Percentiles rank a stretch among this genome's conserved stretches.
Conservation (phyloP, 2,888 invertebrate genomes). For the Pristionchus arcanus region DNA sequence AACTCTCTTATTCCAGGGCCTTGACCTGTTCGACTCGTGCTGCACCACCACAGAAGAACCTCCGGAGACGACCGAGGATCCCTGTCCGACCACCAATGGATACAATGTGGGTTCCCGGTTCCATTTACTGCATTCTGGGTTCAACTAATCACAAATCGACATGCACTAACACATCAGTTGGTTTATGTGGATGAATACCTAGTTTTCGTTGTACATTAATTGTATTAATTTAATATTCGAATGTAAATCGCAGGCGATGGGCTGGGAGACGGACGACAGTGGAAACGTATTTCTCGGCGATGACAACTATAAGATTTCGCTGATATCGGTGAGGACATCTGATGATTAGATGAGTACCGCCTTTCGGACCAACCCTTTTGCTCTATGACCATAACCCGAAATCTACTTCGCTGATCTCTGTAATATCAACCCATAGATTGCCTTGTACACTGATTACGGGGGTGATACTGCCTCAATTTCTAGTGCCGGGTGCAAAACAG, state of each 20-base stretch:
- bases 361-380: background rate
- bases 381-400: too few species aligned
- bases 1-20: background rate
- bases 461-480: too few species aligned
- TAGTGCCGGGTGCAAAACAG: too few species aligned
- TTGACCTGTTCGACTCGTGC: background rate
- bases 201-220: too few species aligned
- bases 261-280: conserved; percentile 56
- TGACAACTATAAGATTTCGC: conserved; percentile 27
- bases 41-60: conserved; percentile 1
- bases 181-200: too few species aligned
- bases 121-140: too few species aligned
- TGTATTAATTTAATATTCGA: too few species aligned
- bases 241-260: conserved; percentile 49
- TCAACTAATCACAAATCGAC: too few species aligned
- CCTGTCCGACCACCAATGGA: conserved; percentile 38
- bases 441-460: too few species aligned
- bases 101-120: background rate
- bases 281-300: conserved; percentile 53
- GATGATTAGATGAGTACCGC: background rate
- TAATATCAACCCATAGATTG: too few species aligned
- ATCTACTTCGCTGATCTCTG: too few species aligned
- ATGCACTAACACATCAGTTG: too few species aligned
- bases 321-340: background rate
- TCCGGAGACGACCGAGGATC: background rate